A percentile compares a stretch with the other conserved stretches of the same genome.
These are phyloP conservation scores for Mastomys natalensis DNA, from an alignment of 2,113 vertebrate genomes.

Conservation along the genomic window DNA sequence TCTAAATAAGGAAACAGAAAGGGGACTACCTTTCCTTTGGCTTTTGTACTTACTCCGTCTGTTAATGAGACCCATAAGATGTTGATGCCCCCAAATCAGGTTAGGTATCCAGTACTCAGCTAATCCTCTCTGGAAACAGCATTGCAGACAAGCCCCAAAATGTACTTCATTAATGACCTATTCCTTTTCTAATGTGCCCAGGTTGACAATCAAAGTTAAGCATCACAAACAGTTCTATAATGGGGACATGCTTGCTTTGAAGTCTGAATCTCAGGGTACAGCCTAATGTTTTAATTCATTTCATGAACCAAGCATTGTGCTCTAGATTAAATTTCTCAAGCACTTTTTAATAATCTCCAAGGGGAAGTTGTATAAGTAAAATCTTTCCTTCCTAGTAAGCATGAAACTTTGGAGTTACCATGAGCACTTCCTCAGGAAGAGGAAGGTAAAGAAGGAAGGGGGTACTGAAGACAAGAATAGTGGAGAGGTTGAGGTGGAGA, in stretches of 20 bases:
- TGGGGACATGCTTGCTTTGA: neutral
- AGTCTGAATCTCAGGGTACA: neutral
- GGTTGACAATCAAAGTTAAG: neutral
- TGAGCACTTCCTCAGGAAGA: neutral
- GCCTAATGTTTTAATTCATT: neutral
- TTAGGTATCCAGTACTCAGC: neutral
- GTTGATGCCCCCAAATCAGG: no score
- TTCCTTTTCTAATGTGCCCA: neutral
- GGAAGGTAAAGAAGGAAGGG: no score
- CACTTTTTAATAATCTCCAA: constrained; percentile 1
- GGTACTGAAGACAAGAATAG: neutral
- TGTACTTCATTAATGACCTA: neutral
- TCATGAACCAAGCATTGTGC: neutral
- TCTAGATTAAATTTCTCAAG: constrained; percentile 39
- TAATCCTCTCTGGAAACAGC: neutral
- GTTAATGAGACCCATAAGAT: neutral
- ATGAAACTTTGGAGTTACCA: neutral
- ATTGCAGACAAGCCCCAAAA: neutral
- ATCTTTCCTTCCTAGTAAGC: neutral
- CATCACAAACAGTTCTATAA: neutral
- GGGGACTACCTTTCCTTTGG: neutral
- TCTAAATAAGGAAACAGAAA: neutral
- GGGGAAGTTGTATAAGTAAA: neutral
- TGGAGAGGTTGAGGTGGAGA: accelerated
- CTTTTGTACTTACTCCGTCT: neutral